These are phyloP conservation scores for Nephila pilipes DNA, from an alignment of 1,140 invertebrate genomes.

Conservation along the genomic window DNA sequence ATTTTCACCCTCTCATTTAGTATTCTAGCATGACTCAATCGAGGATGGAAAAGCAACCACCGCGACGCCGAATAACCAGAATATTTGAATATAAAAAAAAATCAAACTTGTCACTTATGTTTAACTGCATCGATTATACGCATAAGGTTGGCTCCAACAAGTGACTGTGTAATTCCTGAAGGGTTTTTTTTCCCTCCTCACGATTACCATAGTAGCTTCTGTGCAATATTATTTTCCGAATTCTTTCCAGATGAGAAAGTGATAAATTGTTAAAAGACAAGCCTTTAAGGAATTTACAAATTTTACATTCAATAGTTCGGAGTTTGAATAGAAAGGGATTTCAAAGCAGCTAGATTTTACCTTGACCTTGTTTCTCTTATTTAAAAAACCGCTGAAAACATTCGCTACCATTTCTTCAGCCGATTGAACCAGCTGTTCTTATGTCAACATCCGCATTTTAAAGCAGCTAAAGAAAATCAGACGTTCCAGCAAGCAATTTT, in stretches of 20 bases:
- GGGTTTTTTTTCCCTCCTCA: no score
- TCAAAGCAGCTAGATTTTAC: neutral
- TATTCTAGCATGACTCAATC: constrained; percentile 40
- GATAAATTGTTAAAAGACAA: no score
- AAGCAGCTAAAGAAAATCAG: neutral
- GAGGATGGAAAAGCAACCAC: constrained; percentile 3
- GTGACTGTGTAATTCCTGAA: no score
- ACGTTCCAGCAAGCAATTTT: neutral
- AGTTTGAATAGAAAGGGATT: no score
- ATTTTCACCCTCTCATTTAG: neutral
- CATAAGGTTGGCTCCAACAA: neutral
- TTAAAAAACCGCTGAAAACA: neutral
- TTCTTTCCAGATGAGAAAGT: no score
- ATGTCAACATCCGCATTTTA: constrained; percentile 17
- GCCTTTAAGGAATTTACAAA: no score
- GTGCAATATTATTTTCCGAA: no score
- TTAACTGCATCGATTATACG: neutral
- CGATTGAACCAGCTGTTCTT: neutral
- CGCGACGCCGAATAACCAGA: neutral
- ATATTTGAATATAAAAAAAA: neutral
- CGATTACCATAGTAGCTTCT: no score
- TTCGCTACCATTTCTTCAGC: neutral
- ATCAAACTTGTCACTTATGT: neutral
- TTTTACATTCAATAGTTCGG: no score
- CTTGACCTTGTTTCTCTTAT: neutral